Percentiles rank a stretch among this genome's conserved stretches.
These are phyloP conservation scores for Sialia sialis DNA, from an alignment of 2,113 vertebrate species.

Conservation along the genomic window DNA sequence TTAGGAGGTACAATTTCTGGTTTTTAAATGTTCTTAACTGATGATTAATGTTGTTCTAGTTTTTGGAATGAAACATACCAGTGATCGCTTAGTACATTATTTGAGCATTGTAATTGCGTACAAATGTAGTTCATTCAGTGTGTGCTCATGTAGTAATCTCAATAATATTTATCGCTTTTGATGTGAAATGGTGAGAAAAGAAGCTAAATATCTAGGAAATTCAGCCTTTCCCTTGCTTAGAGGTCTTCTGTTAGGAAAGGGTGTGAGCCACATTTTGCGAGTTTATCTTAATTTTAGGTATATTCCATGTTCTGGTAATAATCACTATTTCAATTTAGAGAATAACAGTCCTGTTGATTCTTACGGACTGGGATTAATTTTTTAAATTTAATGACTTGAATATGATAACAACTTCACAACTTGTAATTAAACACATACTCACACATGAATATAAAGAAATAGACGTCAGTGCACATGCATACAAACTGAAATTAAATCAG, in stretches of 20 bases:
- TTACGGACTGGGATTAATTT: background rate
- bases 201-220: background rate
- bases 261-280: background rate
- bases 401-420: slow-evolving; percentile 59
- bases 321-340: background rate
- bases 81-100: background rate
- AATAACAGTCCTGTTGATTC: background rate
- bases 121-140: background rate
- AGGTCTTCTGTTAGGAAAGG: background rate
- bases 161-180: background rate
- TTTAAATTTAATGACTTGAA: slow-evolving; percentile 22
- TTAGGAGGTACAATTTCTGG: background rate
- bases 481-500: background rate
- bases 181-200: background rate
- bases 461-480: background rate
- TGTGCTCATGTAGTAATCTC: background rate
- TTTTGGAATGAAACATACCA: background rate
- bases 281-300: background rate
- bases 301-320: background rate
- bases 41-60: background rate
- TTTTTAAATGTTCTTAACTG: background rate
- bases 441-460: background rate
- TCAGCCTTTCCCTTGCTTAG: background rate
- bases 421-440: slow-evolving; percentile 41
- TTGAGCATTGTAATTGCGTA: background rate